These are phyloP conservation scores for Lasioglossum morio DNA, from an alignment of 2,888 invertebrate species.

Conservation along the genomic window DNA sequence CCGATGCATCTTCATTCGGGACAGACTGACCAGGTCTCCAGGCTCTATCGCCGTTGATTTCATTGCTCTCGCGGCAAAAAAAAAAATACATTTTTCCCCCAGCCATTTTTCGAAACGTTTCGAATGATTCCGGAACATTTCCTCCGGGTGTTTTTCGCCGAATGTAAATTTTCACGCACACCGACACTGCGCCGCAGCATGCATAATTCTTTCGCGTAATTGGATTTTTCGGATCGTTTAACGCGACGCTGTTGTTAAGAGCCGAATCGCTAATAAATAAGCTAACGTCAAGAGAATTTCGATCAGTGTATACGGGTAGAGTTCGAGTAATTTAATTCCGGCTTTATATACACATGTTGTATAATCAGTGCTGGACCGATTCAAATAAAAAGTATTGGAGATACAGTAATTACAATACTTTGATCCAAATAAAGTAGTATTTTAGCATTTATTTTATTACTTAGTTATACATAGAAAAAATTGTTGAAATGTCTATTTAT, in stretches of 20 bases:
- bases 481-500: too few relatives aligned
- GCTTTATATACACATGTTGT: neutral
- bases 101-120: neutral
- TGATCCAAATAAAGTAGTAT: too few relatives aligned
- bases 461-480: too few relatives aligned
- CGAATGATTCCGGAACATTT: neutral
- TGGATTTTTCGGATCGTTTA: neutral
- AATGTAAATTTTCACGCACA: neutral
- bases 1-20: slow-evolving; percentile 57
- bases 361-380: too few relatives aligned
- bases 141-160: neutral
- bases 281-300: neutral
- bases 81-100: neutral
- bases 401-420: too few relatives aligned
- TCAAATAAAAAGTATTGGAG: too few relatives aligned
- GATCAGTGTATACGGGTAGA: too few relatives aligned
- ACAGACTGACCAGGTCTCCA: neutral
- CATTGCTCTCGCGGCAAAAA: neutral
- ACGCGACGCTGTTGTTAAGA: neutral
- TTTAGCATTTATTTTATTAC: too few relatives aligned
- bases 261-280: neutral
- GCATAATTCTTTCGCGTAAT: neutral
- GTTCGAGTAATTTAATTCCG: neutral
- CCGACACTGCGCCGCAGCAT: neutral
- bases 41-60: slow-evolving; percentile 8